A percentile compares a stretch with the other conserved stretches of the same genome.
These are phyloP conservation scores for Engystomops pustulosus DNA, from an alignment of 2,113 vertebrate species.

Conservation along the genomic window DNA sequence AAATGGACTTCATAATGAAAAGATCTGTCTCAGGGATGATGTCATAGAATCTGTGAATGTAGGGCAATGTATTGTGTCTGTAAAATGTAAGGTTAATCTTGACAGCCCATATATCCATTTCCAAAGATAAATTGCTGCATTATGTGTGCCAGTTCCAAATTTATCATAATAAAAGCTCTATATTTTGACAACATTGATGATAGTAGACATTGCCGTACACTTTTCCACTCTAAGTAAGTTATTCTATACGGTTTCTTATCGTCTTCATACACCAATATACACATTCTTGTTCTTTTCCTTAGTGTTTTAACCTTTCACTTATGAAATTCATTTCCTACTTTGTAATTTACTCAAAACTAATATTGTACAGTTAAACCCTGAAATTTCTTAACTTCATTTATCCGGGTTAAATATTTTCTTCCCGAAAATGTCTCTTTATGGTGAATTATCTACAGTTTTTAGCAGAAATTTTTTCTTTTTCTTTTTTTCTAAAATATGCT, in stretches of 20 bases:
- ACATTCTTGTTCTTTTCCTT: not conserved
- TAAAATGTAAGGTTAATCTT: conserved; percentile 41
- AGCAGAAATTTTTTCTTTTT: not conserved
- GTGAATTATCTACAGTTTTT: not conserved
- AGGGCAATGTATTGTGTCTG: conserved; percentile 30
- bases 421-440: not conserved
- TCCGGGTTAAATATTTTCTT: not conserved
- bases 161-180: conserved; percentile 42
- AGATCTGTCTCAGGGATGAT: conserved; percentile 23
- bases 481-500: not conserved
- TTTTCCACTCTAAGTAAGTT: not conserved
- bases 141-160: conserved; percentile 10
- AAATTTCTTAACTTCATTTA: too few relatives aligned
- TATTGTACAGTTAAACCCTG: not conserved
- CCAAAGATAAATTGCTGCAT: conserved; percentile 34
- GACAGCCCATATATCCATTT: conserved; percentile 40
- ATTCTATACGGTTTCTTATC: not conserved
- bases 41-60: conserved; percentile 17
- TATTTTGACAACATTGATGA: conserved; percentile 1
- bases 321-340: not conserved
- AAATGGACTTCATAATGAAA: conserved; percentile 25
- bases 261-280: not conserved
- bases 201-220: not conserved
- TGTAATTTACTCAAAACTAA: not conserved
- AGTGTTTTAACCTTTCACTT: not conserved